These are phyloP conservation scores for Alsophila aescularia DNA, from an alignment of 2,888 invertebrate species.

Conservation along the genomic window DNA sequence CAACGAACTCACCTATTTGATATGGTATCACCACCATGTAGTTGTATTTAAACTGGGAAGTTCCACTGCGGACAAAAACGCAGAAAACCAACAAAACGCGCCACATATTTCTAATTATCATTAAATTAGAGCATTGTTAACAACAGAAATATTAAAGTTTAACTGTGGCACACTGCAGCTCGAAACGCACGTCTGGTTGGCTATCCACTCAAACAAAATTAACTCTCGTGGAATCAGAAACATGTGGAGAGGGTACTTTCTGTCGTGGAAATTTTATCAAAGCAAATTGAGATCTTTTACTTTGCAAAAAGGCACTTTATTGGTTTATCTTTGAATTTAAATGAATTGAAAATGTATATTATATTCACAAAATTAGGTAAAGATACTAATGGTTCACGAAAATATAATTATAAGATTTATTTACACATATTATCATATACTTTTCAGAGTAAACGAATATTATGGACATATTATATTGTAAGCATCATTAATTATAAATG, in stretches of 20 bases:
- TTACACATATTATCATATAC: too few relatives aligned
- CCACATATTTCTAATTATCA: conserved; percentile 41
- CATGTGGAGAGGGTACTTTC: conserved; percentile 40
- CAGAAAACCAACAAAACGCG: conserved; percentile 43
- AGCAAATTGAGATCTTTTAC: too few relatives aligned
- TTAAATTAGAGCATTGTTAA: conserved; percentile 6
- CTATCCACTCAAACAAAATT: conserved; percentile 53
- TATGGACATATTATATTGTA: too few relatives aligned
- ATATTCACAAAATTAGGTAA: too few relatives aligned
- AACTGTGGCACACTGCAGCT: conserved; percentile 38
- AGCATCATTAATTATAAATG: too few relatives aligned
- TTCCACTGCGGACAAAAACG: conserved; percentile 44
- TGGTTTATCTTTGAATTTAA: too few relatives aligned
- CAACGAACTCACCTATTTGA: conserved; percentile 61
- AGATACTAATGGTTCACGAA: too few relatives aligned
- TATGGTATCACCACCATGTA: conserved; percentile 52
- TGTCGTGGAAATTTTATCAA: neutral
- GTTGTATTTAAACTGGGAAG: conserved; percentile 50
- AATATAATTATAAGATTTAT: too few relatives aligned
- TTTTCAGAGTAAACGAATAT: too few relatives aligned
- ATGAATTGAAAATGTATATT: too few relatives aligned
- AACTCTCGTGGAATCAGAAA: conserved; percentile 40
- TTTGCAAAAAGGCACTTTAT: too few relatives aligned
- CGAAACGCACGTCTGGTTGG: conserved; percentile 48
- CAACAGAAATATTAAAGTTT: conserved; percentile 1